Base-by-base conservation (phyloP, 2,797 vertebrate species). In the Apogon talboti region DNA sequence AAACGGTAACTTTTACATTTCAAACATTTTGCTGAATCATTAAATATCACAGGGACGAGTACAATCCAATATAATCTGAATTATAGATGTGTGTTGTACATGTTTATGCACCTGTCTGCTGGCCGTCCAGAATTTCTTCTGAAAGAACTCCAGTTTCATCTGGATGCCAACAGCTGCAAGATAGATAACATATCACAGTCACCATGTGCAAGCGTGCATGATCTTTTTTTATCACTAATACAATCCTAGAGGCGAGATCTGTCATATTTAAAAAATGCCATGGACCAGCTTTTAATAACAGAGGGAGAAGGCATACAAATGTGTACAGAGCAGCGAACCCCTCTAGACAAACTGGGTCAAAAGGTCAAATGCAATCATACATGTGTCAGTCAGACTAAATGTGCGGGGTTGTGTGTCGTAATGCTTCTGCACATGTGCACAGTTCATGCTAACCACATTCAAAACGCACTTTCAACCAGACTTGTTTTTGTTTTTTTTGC, bases 81-180 rank as follows among this genome's bases (percentile, higher is more conserved):
- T n/a, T n/a, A n/a, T 15, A 35, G 1, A 46, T 0, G 18, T 15
- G 44, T 43, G 44, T 45, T 63, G 6, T 84, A 43, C 48, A 6
- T 54, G 14, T 4, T 2, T 58, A 54, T 15, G 16, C 92, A 99
- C 98, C 97, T 99, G 98, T 96, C 96, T 92, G 91, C 98, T 98
- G 72, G 98, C 98, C 15, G 97, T 99, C 96, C 97, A 99, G 85
- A 99, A 99, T 85, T 99, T 99, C 87, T 95, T 94, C 89, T 98
- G 97, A 91, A 99, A 99, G 89, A 99, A 99, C 75, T 99, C 97
- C 71, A 99, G 93, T 85, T 99, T 99, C 97, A 99, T 99, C 92
- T 99, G 98, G 85, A 99, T 99, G 61, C 97, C 98, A 74, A 99
- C 97, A 94, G 97, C 98, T 99, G 89, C 73, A 87, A 93, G 66